Evolutionary conservation across 2,797 vertebrate genomes (phyloP).

Genomic region (Hemitrygon akajei): DNA sequence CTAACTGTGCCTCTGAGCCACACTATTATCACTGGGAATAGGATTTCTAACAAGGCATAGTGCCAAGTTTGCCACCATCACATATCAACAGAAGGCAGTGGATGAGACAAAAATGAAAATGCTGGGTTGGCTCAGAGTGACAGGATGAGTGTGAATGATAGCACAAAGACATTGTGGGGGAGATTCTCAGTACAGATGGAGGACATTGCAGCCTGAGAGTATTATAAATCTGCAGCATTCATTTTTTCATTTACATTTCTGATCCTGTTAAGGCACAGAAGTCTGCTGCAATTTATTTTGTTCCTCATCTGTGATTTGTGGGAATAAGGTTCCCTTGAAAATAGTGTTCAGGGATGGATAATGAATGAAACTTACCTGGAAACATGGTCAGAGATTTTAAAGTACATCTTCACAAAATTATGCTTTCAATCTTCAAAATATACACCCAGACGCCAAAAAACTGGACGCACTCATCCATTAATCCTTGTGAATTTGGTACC

Average conservation of each 20-base stretch:
- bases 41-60: conserved; percentile 2
- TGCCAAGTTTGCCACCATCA: conserved; percentile 23
- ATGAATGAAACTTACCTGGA: conserved; percentile 2
- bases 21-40: conserved; percentile 1
- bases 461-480: background rate
- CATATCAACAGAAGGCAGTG: conserved; percentile 20
- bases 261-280: background rate
- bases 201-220: conserved; percentile 13
- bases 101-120: conserved; percentile 27
- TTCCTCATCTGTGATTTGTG: background rate
- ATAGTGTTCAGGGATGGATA: background rate
- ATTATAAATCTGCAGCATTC: conserved; percentile 25
- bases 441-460: background rate
- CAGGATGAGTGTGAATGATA: conserved; percentile 28
- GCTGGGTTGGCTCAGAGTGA: conserved; percentile 25
- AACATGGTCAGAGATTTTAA: background rate
- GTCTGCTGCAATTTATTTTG: conserved; percentile 25
- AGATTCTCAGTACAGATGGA: conserved; percentile 35
- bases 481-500: background rate
- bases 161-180: conserved; percentile 18
- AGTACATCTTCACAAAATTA: background rate
- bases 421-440: background rate
- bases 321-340: conserved; percentile 15
- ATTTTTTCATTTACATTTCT: conserved; percentile 31
- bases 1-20: background rate